Percentiles rank a stretch among this genome's conserved stretches.
Evolutionary conservation across 2,797 vertebrate species (phyloP).

Genomic region (Anabas testudineus): DNA sequence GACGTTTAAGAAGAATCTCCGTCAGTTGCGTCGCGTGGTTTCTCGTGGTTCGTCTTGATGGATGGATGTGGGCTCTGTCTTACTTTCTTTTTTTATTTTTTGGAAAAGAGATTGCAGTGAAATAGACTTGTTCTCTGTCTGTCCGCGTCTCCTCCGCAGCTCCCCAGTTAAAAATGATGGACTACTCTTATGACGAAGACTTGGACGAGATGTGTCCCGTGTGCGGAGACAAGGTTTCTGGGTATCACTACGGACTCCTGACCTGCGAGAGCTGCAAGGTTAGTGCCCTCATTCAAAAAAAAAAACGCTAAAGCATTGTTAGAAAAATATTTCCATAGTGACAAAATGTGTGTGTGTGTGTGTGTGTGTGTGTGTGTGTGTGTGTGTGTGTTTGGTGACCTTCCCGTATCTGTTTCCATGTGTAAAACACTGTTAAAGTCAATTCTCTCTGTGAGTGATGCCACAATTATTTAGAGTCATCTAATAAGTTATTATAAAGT

Average conservation of each 20-base stretch:
- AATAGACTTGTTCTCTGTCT: constrained; percentile 53
- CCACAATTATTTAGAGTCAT: not conserved
- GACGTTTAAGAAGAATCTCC: constrained; percentile 22
- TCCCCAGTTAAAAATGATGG: constrained; percentile 99
- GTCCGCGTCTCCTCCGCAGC: constrained; percentile 81
- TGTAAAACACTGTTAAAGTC: not conserved
- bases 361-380: not conserved
- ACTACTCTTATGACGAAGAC: constrained; percentile 99
- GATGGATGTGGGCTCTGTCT: constrained; percentile 53
- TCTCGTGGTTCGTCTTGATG: constrained; percentile 49
- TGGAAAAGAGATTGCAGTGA: constrained; percentile 45
- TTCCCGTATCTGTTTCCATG: not conserved
- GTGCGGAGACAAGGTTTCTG: constrained; percentile 98
- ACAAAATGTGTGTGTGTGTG: not conserved
- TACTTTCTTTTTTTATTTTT: constrained; percentile 12
- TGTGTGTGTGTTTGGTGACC: not conserved
- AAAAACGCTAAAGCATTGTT: not conserved
- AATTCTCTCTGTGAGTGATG: not conserved
- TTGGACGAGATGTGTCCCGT: constrained; percentile 98
- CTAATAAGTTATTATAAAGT: constrained; percentile 4
- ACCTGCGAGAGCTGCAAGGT: constrained; percentile 99
- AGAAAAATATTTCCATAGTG: too few relatives aligned
- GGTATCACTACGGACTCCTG: constrained; percentile 98
- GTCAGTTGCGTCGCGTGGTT: constrained; percentile 20
- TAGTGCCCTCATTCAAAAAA: constrained; percentile 28